Percentiles rank a stretch among this genome's conserved stretches.
Evolutionary conservation across 2,888 invertebrate species (phyloP).

Genomic region (Cheilosia impressa): DNA sequence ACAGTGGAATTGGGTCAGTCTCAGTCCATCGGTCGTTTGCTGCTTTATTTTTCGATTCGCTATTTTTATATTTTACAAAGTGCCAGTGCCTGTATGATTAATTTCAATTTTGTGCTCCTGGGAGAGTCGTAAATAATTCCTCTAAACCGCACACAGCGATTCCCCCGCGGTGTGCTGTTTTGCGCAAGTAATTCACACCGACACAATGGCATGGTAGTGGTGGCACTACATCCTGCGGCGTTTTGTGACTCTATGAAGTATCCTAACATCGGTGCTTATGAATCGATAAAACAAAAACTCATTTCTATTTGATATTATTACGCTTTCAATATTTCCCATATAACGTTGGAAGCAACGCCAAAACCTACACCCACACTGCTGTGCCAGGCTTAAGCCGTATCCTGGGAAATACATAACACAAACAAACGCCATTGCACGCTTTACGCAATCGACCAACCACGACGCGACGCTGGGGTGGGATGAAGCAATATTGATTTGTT

Average conservation of each 20-base stretch:
- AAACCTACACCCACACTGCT: neutral
- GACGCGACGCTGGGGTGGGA: neutral
- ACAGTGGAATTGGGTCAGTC: slow-evolving; percentile 58
- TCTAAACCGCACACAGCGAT: slow-evolving; percentile 23
- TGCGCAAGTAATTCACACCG: slow-evolving; percentile 41
- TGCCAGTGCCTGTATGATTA: slow-evolving; percentile 52
- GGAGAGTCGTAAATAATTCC: slow-evolving; percentile 53
- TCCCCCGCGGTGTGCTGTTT: slow-evolving; percentile 5
- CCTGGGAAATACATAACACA: slow-evolving; percentile 28
- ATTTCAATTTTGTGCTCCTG: slow-evolving; percentile 56
- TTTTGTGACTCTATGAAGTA: slow-evolving; percentile 1
- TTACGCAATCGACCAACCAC: neutral
- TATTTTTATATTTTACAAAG: slow-evolving; percentile 22
- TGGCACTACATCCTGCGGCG: slow-evolving; percentile 41
- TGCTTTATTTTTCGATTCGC: slow-evolving; percentile 27
- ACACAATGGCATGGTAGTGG: slow-evolving; percentile 9
- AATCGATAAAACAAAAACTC: slow-evolving; percentile 71
- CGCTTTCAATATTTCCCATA: slow-evolving; percentile 16
- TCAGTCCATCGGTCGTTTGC: slow-evolving; percentile 34
- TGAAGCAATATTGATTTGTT: slow-evolving; percentile 32
- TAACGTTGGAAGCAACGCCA: neutral
- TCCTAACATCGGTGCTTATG: slow-evolving; percentile 24
- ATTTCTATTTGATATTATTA: slow-evolving; percentile 59
- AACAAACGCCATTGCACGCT: slow-evolving; percentile 5
- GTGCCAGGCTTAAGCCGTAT: slow-evolving; percentile 14